These are phyloP conservation scores for Umimayanthus chanpuru DNA, from an alignment of 92 coral and sea anemone genomes.

Conservation along the genomic window DNA sequence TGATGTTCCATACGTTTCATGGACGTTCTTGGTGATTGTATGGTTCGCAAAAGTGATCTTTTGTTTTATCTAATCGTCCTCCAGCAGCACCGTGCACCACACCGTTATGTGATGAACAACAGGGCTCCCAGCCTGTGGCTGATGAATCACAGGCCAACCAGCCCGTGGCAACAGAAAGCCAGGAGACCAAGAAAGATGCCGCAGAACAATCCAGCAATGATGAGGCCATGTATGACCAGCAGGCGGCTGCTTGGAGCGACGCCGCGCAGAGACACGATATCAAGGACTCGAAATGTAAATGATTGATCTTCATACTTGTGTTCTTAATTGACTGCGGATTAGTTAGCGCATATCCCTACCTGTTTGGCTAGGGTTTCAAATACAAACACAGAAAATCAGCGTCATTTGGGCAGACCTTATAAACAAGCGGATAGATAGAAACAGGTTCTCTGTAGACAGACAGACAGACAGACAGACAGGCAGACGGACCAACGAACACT, in stretches of 20 bases:
- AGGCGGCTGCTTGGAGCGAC: neutral
- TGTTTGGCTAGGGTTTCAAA: no score
- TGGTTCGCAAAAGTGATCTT: no score
- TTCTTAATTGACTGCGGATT: neutral
- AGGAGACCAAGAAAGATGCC: neutral
- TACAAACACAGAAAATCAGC: no score
- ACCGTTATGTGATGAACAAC: slow-evolving; percentile 37
- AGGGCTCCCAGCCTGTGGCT: slow-evolving; percentile 16
- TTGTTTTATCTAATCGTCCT: no score
- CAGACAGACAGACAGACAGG: no score
- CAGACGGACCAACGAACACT: no score
- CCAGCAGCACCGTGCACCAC: neutral
- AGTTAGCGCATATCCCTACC: neutral
- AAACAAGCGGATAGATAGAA: no score
- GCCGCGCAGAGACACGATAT: slow-evolving; percentile 34
- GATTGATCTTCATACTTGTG: neutral
- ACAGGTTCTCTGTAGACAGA: no score
- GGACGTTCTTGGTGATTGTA: no score
- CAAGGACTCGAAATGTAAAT: slow-evolving; percentile 7
- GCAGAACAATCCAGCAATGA: neutral
- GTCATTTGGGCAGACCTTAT: no score
- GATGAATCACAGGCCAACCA: slow-evolving; percentile 10
- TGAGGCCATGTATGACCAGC: slow-evolving; percentile 15
- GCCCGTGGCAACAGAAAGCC: neutral
- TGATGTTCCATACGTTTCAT: no score